Base-by-base conservation (phyloP, 2,797 vertebrate species). In the Notolabrus celidotus region DNA sequence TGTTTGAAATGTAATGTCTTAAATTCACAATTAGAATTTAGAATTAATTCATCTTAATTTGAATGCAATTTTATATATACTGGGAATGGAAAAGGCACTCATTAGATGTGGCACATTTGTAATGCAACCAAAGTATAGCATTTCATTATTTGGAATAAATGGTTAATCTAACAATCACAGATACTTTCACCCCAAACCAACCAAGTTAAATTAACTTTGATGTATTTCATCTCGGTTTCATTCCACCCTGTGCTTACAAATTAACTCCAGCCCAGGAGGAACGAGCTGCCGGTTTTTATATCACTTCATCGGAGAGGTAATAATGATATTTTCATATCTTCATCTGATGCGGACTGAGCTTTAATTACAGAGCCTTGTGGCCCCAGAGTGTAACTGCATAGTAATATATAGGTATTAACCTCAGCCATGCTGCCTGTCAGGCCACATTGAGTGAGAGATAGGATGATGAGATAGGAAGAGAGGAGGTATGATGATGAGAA, bases 261-360 rank as follows among this genome's bases (percentile, higher is more conserved):
- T 54, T 47, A 62, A 42, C 38, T 66, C 7, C 38, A 53, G 41
- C 62, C 34, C 33, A 46, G 65, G 42, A 67, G 66, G 52, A 55
- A 53, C 58, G 57, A 29, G 15, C 38, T 62, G 25, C 42, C 25
- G 22, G 9, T 65, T 23, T 11, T 42, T 20, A 10, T 65, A 67
- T 73, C 56, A 57, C 39, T 33, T 58, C 70, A 71, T 75, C 71
- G 50, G 46, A 71, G 43, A 36, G 59, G 45, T 50, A 55, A 47
- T 83, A 71, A 79, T 71, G 38, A 67, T 77, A 80, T 74, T 86
- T 73, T 71, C 55, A 73, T 71, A 63, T 80, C 66, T 80, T 76
- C 64, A 61, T 61, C 67, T 68, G 57, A 72, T 55, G 63, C 25
- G 55, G 62, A 60, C 56, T 51, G 50, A 71, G 71, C 43, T 84